Percentiles rank a stretch among this genome's conserved stretches.
phyloP scores from a whole-genome alignment of 2,888 invertebrate species.

The Drosophila prolongata region DNA sequence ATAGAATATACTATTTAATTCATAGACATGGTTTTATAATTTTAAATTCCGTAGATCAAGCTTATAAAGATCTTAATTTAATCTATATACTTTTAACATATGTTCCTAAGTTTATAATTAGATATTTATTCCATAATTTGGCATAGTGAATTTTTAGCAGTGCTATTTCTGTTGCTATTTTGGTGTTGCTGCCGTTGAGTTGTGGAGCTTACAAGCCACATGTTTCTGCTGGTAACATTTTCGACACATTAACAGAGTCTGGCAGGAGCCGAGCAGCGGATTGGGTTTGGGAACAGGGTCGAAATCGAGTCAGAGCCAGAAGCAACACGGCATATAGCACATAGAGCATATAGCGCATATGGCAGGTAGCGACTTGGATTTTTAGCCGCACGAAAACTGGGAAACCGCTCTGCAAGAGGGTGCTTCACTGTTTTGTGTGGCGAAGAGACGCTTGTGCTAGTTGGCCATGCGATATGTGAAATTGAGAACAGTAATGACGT shows the following conservation, averaged over 20 bases:
- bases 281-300: background rate
- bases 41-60: no score
- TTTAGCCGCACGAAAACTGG: conserved; percentile 13
- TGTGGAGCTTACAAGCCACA: conserved; percentile 61
- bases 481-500: conserved; percentile 80
- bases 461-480: conserved; percentile 76
- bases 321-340: conserved; percentile 7
- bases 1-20: no score
- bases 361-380: conserved; percentile 26
- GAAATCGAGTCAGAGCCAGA: conserved; percentile 3
- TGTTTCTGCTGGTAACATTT: conserved; percentile 69
- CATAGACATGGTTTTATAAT: no score
- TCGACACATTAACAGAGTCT: conserved; percentile 67
- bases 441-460: conserved; percentile 43
- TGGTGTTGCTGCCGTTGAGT: conserved; percentile 26
- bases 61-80: no score
- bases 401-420: conserved; percentile 4
- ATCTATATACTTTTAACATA: no score
- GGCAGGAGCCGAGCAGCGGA: conserved; percentile 12
- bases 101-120: no score
- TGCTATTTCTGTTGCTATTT: conserved; percentile 18
- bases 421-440: background rate
- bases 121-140: background rate
- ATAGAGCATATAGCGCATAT: conserved; percentile 4
- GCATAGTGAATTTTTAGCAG: background rate